Base-by-base conservation (phyloP, 2,113 vertebrate genomes). In the Tetraodon nigroviridis region DNA sequence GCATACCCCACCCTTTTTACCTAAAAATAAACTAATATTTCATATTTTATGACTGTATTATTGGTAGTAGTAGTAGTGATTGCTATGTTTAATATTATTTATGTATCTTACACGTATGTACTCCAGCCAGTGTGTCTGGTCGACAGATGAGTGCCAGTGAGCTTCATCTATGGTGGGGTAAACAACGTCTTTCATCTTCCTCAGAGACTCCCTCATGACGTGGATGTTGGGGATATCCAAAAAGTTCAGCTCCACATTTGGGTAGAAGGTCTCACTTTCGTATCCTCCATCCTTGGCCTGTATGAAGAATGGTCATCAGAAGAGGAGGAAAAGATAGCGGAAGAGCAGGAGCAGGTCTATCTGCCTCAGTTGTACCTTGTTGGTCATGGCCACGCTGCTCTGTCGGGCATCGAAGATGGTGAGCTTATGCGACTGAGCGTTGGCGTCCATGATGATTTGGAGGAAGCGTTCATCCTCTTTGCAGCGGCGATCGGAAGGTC, bases 181-280 rank as follows among this genome's bases (percentile, higher is more conserved):
- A 49, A 94, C 92, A 0, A 95, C 89, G 55, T 98, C 95, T 73
- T 97, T 98, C 45, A 99, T 82, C 64, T 99, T 98, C 14, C 97
- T 90, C 51, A 98, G 87, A 7, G 96, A 97, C 79, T 99, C 97
- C 42, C 97, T 88, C 92, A 99, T 99, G 13, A 99, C 97, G 0
- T 99, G 95, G n/a, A 99, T 98, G 65, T 98, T 99, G 18, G 95
- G 95, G 21, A 98, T 99, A 52, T 99, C 95, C 81, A 99, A 76
- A 63, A 99, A 99, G 51, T 92, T 88, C 10, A 98, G 86, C 58
- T 98, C 97, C 3, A 92, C 93, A 0, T 94, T 97, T 16, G 92
- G 87, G 70, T 99, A 99, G 81, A 94, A 92, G 56, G 86, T 93
- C 85, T 97, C 94, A 41, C 88, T 94, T 81, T 99, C 97, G 24